Evolutionary conservation across 2,113 vertebrate species (phyloP).

Genomic region (Drymodes brunneopygia): DNA sequence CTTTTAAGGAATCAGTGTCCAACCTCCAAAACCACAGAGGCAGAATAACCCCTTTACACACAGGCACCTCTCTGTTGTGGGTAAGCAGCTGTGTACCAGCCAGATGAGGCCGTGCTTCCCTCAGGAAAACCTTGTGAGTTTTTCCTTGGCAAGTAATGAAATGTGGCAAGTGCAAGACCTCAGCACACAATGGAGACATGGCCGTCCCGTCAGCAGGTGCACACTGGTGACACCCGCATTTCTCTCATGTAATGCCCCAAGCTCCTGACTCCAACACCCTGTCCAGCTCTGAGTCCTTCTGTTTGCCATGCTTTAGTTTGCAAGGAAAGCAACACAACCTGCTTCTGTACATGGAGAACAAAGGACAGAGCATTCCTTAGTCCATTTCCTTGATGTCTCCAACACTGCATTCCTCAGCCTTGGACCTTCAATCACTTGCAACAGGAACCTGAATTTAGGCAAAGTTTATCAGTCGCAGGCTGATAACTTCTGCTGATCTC

Average conservation of each 20-base stretch:
- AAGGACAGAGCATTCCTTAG: not conserved
- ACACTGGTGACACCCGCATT: rapidly evolving
- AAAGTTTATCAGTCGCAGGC: not conserved
- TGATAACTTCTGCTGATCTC: not conserved
- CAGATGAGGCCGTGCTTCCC: not conserved
- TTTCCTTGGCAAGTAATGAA: not conserved
- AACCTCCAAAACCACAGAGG: rapidly evolving
- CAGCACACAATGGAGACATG: rapidly evolving
- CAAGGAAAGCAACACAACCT: not conserved
- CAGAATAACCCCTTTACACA: not conserved
- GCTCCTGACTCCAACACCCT: not conserved
- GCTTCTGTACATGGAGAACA: not conserved
- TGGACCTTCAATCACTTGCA: not conserved
- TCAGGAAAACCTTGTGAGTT: not conserved
- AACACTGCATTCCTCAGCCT: rapidly evolving
- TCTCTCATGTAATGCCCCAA: rapidly evolving
- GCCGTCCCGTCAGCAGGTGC: not conserved
- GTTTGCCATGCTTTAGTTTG: not conserved
- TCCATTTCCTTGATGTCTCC: not conserved
- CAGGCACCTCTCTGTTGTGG: rapidly evolving
- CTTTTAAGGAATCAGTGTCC: not conserved
- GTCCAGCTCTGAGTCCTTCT: not conserved
- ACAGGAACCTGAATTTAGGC: not conserved
- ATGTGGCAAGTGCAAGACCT: rapidly evolving
- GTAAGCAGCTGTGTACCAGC: not conserved